phyloP scores from a whole-genome alignment of 2,113 vertebrate genomes.

The Cryptotis parvus region DNA sequence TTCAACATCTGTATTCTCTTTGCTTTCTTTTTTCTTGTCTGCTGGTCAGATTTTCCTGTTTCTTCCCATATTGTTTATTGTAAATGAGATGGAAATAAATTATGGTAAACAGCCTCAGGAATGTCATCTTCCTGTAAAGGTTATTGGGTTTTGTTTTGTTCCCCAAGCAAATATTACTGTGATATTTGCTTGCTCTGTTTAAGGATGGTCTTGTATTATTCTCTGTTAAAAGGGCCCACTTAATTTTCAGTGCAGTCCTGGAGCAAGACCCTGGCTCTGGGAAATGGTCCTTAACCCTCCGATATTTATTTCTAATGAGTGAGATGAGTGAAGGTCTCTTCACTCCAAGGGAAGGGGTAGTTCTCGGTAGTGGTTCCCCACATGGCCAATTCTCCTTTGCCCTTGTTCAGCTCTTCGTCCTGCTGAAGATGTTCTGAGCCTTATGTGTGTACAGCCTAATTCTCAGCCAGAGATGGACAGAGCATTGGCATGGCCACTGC shows the following conservation, averaged over 20 bases:
- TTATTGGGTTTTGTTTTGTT: conserved; percentile 17
- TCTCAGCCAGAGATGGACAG: neutral
- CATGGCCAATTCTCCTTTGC: neutral
- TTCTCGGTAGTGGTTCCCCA: no score
- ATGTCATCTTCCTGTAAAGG: neutral
- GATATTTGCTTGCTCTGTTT: conserved; percentile 8
- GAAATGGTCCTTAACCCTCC: neutral
- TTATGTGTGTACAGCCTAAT: neutral
- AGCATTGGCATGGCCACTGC: neutral
- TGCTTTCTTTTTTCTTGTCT: neutral
- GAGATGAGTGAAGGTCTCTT: neutral
- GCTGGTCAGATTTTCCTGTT: neutral
- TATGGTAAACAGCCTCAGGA: neutral
- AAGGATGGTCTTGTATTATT: neutral
- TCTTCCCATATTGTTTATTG: neutral
- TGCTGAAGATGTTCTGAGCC: neutral
- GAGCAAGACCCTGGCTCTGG: neutral
- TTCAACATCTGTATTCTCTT: neutral
- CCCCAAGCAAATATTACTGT: neutral
- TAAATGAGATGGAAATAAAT: neutral
- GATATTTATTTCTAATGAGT: neutral
- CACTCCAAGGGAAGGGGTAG: neutral
- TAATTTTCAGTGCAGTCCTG: conserved; percentile 4
- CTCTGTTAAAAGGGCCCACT: neutral
- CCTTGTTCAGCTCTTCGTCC: neutral